Evolutionary conservation across 1,140 invertebrate species (phyloP).

Genomic region (Zaprionus kolodkinae): DNA sequence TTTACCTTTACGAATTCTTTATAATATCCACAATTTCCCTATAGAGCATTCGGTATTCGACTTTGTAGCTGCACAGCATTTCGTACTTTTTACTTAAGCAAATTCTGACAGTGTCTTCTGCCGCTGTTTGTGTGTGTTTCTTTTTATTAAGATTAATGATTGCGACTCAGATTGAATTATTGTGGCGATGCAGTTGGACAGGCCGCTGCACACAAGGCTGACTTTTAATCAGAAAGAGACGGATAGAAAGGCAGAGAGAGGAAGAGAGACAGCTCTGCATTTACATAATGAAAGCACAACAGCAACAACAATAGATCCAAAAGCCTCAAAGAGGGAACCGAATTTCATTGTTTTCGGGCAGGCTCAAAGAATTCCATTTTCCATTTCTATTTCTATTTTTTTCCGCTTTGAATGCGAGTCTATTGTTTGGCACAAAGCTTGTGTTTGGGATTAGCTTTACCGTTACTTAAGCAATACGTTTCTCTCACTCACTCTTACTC

Average conservation of each 20-base stretch:
- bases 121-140: conserved; percentile 47
- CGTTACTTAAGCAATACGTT: conserved; percentile 20
- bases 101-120: conserved; percentile 48
- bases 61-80: background rate
- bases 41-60: background rate
- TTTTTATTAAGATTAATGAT: conserved; percentile 81
- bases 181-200: conserved; percentile 51
- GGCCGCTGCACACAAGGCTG: conserved; percentile 26
- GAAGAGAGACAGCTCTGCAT: conserved; percentile 50
- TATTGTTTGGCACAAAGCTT: conserved; percentile 24
- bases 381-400: background rate
- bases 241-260: background rate
- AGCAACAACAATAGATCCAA: conserved; percentile 26
- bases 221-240: conserved; percentile 59
- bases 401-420: background rate
- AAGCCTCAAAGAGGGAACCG: conserved; percentile 25
- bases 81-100: conserved; percentile 28
- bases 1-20: background rate
- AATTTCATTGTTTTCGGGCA: conserved; percentile 36
- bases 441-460: conserved; percentile 35
- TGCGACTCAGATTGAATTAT: conserved; percentile 64
- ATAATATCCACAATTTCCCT: background rate
- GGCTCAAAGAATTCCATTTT: background rate
- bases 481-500: conserved; percentile 3
- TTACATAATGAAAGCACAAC: conserved; percentile 71